phyloP scores from a whole-genome alignment of 1,140 invertebrate genomes.

The Ceratina calcarata region DNA sequence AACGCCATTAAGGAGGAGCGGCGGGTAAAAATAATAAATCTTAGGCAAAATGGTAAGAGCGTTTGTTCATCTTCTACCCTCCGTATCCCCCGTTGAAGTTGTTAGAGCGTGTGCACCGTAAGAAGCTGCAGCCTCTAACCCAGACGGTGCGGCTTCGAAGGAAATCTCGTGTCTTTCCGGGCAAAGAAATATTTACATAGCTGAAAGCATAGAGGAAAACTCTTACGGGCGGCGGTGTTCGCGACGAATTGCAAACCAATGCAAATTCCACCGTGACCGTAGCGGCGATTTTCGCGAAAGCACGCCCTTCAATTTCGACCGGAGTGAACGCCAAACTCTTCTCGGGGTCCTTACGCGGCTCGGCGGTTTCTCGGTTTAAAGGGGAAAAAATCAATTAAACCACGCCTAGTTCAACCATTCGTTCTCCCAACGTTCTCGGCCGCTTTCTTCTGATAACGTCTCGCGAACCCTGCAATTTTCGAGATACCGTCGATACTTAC shows the following conservation, averaged over 20 bases:
- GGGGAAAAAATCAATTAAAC: conserved; percentile 37
- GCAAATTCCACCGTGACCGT: conserved; percentile 40
- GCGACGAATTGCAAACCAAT: conserved; percentile 54
- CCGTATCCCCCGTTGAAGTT: conserved; percentile 25
- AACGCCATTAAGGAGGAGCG: conserved; percentile 17
- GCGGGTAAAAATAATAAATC: conserved; percentile 33
- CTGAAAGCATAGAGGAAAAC: conserved; percentile 50
- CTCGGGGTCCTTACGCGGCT: neutral
- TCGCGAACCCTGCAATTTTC: neutral
- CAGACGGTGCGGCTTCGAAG: conserved; percentile 12
- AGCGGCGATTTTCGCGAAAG: conserved; percentile 9
- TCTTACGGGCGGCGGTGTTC: conserved; percentile 29
- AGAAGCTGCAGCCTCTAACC: conserved; percentile 26
- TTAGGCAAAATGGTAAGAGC: conserved; percentile 23
- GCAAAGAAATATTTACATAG: conserved; percentile 55
- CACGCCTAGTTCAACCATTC: conserved; percentile 5
- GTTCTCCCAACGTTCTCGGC: conserved; percentile 1
- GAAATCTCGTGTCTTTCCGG: conserved; percentile 36
- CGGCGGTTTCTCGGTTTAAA: neutral
- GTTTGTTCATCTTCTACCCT: conserved; percentile 34
- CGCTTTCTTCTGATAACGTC: neutral
- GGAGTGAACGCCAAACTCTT: neutral
- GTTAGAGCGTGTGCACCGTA: conserved; percentile 4
- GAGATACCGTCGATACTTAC: conserved; percentile 9
- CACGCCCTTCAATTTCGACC: neutral